A percentile compares a stretch with the other conserved stretches of the same genome.
These are phyloP conservation scores for Apotomis capreana DNA, from an alignment of 2,888 invertebrate genomes.

Conservation along the genomic window DNA sequence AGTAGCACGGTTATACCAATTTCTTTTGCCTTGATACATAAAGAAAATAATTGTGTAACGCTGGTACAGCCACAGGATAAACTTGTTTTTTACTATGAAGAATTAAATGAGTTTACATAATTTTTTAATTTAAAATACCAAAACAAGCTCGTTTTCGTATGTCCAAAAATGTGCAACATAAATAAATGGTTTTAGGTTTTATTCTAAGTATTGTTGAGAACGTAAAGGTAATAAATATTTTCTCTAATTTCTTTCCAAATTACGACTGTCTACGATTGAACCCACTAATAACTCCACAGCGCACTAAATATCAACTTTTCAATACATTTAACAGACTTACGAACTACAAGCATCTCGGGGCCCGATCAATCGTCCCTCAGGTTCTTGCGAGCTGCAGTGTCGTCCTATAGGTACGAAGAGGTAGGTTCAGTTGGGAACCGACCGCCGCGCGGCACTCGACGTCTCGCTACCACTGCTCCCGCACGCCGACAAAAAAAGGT, in stretches of 20 bases:
- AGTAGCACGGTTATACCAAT: too few relatives aligned
- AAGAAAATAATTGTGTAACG: too few relatives aligned
- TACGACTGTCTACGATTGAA: not conserved
- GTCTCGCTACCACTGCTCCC: slow-evolving; percentile 59
- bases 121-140: too few relatives aligned
- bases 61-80: too few relatives aligned
- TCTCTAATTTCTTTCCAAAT: not conserved
- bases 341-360: slow-evolving; percentile 51
- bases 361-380: slow-evolving; percentile 63
- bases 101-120: too few relatives aligned
- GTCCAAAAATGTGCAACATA: too few relatives aligned
- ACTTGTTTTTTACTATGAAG: too few relatives aligned
- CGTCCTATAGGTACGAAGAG: slow-evolving; percentile 43
- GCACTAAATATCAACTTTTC: slow-evolving; percentile 50
- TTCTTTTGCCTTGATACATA: too few relatives aligned
- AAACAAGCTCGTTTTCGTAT: too few relatives aligned
- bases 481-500: slow-evolving; percentile 54
- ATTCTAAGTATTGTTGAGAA: not conserved
- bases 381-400: slow-evolving; percentile 67
- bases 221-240: not conserved
- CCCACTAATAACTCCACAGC: slow-evolving; percentile 14
- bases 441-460: slow-evolving; percentile 70
- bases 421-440: slow-evolving; percentile 45
- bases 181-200: too few relatives aligned
- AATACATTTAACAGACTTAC: slow-evolving; percentile 54